Conservation (phyloP, 2,888 invertebrate genomes). For the Melieria crassipennis region DNA sequence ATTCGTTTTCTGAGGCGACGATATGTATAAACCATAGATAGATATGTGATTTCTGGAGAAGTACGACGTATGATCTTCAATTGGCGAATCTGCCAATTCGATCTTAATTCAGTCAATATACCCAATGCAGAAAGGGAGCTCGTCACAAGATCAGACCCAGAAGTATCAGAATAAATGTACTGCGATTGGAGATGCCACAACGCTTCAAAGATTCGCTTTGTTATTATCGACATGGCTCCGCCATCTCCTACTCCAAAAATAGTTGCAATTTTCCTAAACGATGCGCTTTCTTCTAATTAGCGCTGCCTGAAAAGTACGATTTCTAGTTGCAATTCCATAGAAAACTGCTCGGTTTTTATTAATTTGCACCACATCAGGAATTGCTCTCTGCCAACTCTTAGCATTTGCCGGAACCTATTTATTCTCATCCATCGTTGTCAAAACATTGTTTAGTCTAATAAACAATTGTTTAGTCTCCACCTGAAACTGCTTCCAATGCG, state of each 20-base stretch:
- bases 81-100: conserved; percentile 30
- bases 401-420: conserved; percentile 7
- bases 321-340: conserved; percentile 16
- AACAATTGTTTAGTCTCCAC: not conserved
- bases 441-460: not conserved
- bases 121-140: conserved; percentile 37
- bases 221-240: conserved; percentile 20
- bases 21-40: too few relatives aligned
- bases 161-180: conserved; percentile 10
- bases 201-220: conserved; percentile 33
- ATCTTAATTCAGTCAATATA: conserved; percentile 38
- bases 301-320: conserved; percentile 5
- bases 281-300: conserved; percentile 8
- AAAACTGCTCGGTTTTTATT: conserved; percentile 5
- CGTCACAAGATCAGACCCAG: conserved; percentile 17
- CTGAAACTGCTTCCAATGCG: too few relatives aligned
- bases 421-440: not conserved
- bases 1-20: too few relatives aligned
- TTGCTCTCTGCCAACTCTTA: conserved; percentile 1
- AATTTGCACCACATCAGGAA: not conserved
- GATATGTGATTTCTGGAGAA: conserved; percentile 29
- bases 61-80: conserved; percentile 17
- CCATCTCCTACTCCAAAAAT: conserved; percentile 36
- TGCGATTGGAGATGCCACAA: conserved; percentile 18
- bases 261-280: conserved; percentile 23